Conservation (phyloP, 2,888 invertebrate genomes). For the Sminthurinus aureus region DNA sequence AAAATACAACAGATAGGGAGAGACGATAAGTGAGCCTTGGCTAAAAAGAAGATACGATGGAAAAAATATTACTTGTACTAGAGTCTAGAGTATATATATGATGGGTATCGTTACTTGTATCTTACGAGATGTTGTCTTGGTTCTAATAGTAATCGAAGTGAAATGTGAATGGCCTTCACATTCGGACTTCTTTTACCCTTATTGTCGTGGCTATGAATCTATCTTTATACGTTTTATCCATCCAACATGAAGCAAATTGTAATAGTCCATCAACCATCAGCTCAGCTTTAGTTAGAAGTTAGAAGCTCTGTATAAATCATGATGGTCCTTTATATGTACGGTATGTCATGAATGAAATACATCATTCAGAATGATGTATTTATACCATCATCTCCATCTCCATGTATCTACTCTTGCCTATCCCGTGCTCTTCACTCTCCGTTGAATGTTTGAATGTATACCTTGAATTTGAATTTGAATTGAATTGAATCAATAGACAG, state of each 20-base stretch:
- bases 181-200: neutral
- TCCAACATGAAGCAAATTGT: neutral
- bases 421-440: neutral
- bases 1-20: neutral
- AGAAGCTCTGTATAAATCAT: neutral
- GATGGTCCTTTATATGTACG: neutral
- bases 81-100: neutral
- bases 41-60: neutral
- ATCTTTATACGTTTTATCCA: neutral
- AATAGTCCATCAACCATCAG: neutral
- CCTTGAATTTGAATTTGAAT: conserved; percentile 16
- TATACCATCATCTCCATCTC: neutral
- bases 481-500: neutral
- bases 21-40: neutral
- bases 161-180: conserved; percentile 6
- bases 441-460: neutral
- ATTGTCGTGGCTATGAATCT: neutral
- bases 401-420: neutral
- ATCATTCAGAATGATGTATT: too few relatives aligned
- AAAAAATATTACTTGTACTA: neutral
- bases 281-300: neutral
- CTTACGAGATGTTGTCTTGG: neutral
- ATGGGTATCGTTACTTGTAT: conserved; percentile 12
- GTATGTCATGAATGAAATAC: too few relatives aligned
- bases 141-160: conserved; percentile 11